Base-by-base conservation (phyloP, 2,113 vertebrate species). In the Alouatta palliata region DNA sequence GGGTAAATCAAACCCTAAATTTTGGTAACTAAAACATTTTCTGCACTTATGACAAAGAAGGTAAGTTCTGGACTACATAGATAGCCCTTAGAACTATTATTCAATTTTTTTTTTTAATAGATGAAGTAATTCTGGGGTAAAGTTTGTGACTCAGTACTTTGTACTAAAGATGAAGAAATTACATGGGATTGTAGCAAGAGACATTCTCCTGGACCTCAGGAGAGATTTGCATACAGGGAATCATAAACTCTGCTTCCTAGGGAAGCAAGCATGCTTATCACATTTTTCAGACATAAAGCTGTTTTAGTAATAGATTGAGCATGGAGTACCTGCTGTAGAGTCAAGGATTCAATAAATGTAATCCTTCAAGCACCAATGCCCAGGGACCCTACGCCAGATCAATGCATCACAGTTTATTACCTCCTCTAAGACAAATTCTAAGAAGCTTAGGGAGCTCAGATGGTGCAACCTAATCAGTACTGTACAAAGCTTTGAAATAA, bases 381-480 rank as follows among this genome's bases (percentile, higher is more conserved):
- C 85, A 90, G 23, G 90, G 70, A 27, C 61, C 68, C 87, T 23
- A 37, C 95, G 96, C 81, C 43, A 95, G 73, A 49, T 96, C 83
- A 98, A 96, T 88, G 47, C 23, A 96, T 96, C 76, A 92, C 17
- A 49, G 6, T 19, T 93, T 97, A 91, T 96, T 95, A 86, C 84
- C 90, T 56, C 16, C 86, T 75, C 77, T 75, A 96, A 97, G 95
- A 95, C 64, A 93, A 97, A 97, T 92, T 40, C 43, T 96, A 96
- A 11, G 80, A 83, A 82, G 43, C 40, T 58, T 87, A 95, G 40
- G 43, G 8, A 81, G 61, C 19, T 97, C 91, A 66, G 23, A 97
- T 68, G 47, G 81, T 91, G 77, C 5, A 95, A 84, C 92, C 77
- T 94, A 97, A 8, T 92, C 90, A 43, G 80, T 96, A 71, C 61